These are phyloP conservation scores for Drosophila lini DNA, from an alignment of 1,140 invertebrate genomes.

Conservation along the genomic window DNA sequence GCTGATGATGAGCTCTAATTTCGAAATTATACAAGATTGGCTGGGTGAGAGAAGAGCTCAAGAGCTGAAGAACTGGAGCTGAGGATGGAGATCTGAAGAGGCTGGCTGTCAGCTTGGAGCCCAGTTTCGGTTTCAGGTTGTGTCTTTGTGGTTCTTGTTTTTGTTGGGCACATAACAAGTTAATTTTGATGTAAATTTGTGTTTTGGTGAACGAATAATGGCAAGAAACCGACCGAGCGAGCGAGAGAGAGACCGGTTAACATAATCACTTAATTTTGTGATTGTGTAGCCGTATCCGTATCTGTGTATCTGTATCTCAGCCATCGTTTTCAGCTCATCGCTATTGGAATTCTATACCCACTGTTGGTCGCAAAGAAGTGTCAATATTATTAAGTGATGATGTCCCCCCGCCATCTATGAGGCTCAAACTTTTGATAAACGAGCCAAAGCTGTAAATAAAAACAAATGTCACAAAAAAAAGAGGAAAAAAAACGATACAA, in stretches of 20 bases:
- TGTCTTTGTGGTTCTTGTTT: conserved; percentile 11
- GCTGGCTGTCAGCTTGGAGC: conserved; percentile 39
- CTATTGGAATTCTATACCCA: conserved; percentile 40
- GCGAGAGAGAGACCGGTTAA: conserved; percentile 56
- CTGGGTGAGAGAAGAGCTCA: conserved; percentile 14
- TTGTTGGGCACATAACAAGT: conserved; percentile 70
- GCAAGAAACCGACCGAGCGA: conserved; percentile 42
- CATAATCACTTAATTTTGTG: conserved; percentile 81
- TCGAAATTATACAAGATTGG: conserved; percentile 81
- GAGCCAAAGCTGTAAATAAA: conserved; percentile 61
- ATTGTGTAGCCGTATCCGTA: conserved; percentile 56
- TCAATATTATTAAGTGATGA: conserved; percentile 82
- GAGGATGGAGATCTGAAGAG: conserved; percentile 41
- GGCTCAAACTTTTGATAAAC: conserved; percentile 72
- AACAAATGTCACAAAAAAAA: conserved; percentile 20
- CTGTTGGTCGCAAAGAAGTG: conserved; percentile 54
- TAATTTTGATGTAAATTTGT: conserved; percentile 82
- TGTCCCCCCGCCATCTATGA: conserved; percentile 40
- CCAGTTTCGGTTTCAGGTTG: conserved; percentile 31
- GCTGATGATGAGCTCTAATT: conserved; percentile 79
- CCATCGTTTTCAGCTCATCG: conserved; percentile 49
- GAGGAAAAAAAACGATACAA: conserved; percentile 10
- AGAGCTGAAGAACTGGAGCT: conserved; percentile 21
- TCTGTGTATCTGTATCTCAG: conserved; percentile 21
- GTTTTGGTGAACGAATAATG: conserved; percentile 56